Conservation (phyloP, 2,888 invertebrate genomes). For the Drosophila falleni region DNA sequence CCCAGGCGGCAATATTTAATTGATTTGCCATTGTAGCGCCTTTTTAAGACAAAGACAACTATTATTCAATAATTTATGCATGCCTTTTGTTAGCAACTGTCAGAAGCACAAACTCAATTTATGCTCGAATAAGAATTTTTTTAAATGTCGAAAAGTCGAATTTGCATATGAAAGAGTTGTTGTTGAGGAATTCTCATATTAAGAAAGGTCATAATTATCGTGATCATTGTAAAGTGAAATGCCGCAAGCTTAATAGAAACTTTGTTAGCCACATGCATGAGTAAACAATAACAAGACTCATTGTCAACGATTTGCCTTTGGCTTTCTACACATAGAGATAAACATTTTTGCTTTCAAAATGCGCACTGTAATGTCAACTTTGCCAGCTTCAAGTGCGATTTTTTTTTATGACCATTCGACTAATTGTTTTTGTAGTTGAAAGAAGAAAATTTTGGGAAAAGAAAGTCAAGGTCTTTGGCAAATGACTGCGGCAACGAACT, state of each 20-base stretch:
- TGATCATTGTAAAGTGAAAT: constrained; percentile 50
- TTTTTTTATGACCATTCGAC: constrained; percentile 38
- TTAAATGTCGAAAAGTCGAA: constrained; percentile 22
- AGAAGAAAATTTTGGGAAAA: constrained; percentile 61
- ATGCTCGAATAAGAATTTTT: constrained; percentile 26
- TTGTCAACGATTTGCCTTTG: constrained; percentile 57
- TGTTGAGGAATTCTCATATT: constrained; percentile 33
- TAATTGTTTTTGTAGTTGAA: constrained; percentile 64
- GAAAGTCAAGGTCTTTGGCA: constrained; percentile 76
- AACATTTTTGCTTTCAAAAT: constrained; percentile 70
- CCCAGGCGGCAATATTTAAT: constrained; percentile 57
- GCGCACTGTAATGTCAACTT: constrained; percentile 58
- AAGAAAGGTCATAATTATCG: constrained; percentile 33
- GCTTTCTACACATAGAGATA: constrained; percentile 67
- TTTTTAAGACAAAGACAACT: constrained; percentile 30
- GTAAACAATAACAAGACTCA: constrained; percentile 63
- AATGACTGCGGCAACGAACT: constrained; percentile 50
- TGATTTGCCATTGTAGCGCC: constrained; percentile 61
- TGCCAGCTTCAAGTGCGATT: constrained; percentile 33
- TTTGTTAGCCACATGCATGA: constrained; percentile 53
- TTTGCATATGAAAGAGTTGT: constrained; percentile 56
- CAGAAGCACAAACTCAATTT: constrained; percentile 27
- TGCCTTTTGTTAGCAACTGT: constrained; percentile 44
- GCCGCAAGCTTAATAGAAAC: constrained; percentile 52
- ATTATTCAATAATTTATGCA: constrained; percentile 34